Evolutionary conservation across 2,113 vertebrate species (phyloP), one percentile per base, ranked within the genome.

Genomic region (Hoplias malabaricus): DNA sequence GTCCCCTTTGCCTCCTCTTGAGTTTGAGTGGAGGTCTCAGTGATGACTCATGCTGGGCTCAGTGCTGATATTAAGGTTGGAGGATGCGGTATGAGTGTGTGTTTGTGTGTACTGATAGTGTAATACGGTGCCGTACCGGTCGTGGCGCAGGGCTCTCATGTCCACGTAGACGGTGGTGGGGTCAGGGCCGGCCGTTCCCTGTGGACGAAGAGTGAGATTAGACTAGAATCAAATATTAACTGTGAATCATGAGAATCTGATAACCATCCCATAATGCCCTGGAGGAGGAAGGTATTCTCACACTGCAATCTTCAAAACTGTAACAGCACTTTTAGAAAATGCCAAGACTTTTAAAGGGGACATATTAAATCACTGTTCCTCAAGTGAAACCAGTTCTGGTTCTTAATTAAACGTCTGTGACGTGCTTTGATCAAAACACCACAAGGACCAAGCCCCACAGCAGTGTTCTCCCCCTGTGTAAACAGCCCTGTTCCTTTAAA

Each of bases 81-180:
- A 33, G 59, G 33, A 12, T 1, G 5, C 33, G 10, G 19, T 43
- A 3, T 1, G 12, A 3, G 10, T 12, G 27, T 9, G 54, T 50
- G 67, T 56, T 12, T 61, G 23, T 75, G 27, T 12, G 16, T 21
- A 29, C 19, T 8, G n/a, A n/a, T n/a, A n/a, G n/a, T n/a, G n/a
- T n/a, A n/a, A n/a, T n/a, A n/a, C n/a, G n/a, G n/a, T 78, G 13
- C 27, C 27, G 16, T 69, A 99, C 97, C 97, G 94, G 85, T 99
- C 97, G 0, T 98, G 96, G 0, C 97, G 94, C 56, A 99, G 92
- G 0, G 97, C 96, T 90, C 96, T 91, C 96, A 97, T 98, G 84
- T 99, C 97, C 88, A 99, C 93, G 0, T 96, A 99, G 50, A 99
- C 97, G 0, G 96, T 99, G 9, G 96, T 98, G 79, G 97, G 97